Evolutionary conservation across 2,797 vertebrate species (phyloP), one percentile per base, ranked within the genome.

Genomic region (Galago senegalensis): DNA sequence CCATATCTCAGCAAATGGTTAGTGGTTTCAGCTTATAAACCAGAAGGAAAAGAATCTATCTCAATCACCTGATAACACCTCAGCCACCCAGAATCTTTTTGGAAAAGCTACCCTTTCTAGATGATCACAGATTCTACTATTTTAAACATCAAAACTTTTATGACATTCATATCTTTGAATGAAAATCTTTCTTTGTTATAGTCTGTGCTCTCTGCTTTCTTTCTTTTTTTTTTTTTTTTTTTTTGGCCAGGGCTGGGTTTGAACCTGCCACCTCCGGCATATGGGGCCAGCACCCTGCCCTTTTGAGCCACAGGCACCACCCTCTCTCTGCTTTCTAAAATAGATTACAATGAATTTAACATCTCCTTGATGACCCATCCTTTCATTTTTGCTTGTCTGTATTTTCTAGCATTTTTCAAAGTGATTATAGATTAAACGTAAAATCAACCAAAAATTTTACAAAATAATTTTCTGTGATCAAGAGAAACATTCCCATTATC

Each of bases 391-490:
- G 5, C n/a, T 77, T 46, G 0, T 88, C 72, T 92, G 0, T 58
- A 91, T 91, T 94, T 84, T 93, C 90, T 87, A 84, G 65, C 70
- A 23, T 87, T 89, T 70, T 75, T 79, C 58, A 88, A 85, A 53
- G 29, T 92, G n/a, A 95, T 84, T 95, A 46, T 20, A 0, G 29
- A 69, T 67, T 67, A 61, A 69, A 31, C 37, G 8, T 69, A 43
- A 95, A 92, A 84, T 61, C 88, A 95, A 83, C 61, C 13, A 67
- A 94, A 85, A 84, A 37, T 14, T 27, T 7, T 89, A 11, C 67
- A 16, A 12, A 60, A 72, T 61, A 81, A 83, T 76, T 92, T 88
- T 80, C 88, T 88, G 46, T 65, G 14, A 79, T 53, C 23, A 85
- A 96, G 93, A 96, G 11, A 82, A 82, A 87, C 31, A 92, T 87